Conservation (phyloP, 2,113 vertebrate genomes). For the Bos taurus region ARS-UCD2.0 NC_037333.1:32426501-32427000, state of each 20-base stretch:
- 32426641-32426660: background rate
- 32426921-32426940: background rate
- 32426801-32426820: background rate
- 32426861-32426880: background rate
- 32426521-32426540: no score
- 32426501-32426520: no score
- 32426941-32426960: background rate
- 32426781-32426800: background rate
- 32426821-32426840: background rate
- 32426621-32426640: background rate
- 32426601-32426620: background rate
- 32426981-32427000: background rate
- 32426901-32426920: background rate
- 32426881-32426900: background rate
- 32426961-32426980: background rate
- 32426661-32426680: background rate
- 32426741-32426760: background rate
- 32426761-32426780: background rate
- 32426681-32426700: background rate
- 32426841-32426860: background rate
- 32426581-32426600: background rate
- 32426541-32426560: accelerated
- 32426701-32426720: background rate
- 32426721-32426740: background rate
- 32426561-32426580: no score